Percentiles rank a stretch among this genome's conserved stretches.
These are phyloP conservation scores for Apostichopus japonicus DNA, from an alignment of 35 echinoderm and acorn worm species.

Conservation along the genomic window DNA sequence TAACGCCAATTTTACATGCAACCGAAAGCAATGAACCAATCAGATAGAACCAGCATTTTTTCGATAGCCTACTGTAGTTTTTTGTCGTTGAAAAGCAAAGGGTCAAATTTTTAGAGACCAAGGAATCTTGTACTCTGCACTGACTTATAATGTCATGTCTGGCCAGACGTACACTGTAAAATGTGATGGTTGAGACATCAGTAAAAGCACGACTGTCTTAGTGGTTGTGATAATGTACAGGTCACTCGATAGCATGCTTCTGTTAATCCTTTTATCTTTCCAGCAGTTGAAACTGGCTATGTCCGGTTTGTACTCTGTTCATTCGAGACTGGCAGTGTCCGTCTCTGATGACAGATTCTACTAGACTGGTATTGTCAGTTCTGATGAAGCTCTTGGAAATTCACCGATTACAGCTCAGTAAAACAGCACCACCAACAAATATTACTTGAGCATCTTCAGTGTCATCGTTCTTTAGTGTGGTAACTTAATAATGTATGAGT, in stretches of 20 bases:
- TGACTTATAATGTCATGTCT: neutral
- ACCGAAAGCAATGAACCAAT: slow-evolving; percentile 6
- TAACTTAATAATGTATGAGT: too few species aligned
- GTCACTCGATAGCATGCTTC: neutral
- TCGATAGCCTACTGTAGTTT: neutral
- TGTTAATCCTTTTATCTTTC: slow-evolving; percentile 12
- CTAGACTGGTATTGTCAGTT: neutral
- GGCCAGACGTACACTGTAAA: neutral
- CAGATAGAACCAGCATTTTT: slow-evolving; percentile 18
- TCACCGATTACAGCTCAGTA: neutral
- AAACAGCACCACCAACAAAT: neutral
- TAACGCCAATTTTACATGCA: neutral
- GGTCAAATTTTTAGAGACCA: neutral
- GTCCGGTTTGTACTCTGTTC: neutral
- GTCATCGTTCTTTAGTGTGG: too few species aligned
- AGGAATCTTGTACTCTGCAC: neutral
- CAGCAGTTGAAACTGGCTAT: neutral
- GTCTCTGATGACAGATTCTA: neutral
- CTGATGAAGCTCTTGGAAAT: neutral
- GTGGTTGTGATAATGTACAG: neutral
- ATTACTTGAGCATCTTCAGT: neutral
- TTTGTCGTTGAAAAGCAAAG: neutral
- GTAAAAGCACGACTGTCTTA: neutral
- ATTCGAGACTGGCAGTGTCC: neutral
- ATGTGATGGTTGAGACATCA: neutral